These are phyloP conservation scores for Aphrophora alni DNA, from an alignment of 2,888 invertebrate genomes.

Conservation along the genomic window DNA sequence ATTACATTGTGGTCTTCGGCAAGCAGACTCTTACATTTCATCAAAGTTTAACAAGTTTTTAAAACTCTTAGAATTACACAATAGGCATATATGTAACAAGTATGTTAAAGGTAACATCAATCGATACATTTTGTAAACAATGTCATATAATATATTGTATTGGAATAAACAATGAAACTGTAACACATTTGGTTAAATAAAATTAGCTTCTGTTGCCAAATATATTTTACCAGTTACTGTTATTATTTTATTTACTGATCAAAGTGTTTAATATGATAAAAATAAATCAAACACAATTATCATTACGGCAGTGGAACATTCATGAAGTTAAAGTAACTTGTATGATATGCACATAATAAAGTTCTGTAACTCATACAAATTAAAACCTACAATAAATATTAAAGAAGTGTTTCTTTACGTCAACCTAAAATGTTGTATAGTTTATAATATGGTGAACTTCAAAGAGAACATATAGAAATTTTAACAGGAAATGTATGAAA, in stretches of 20 bases:
- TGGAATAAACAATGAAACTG: background rate
- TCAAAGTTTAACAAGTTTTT: constrained; percentile 9
- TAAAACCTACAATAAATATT: background rate
- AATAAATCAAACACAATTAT: background rate
- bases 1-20: background rate
- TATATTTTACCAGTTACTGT: background rate
- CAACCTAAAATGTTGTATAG: background rate
- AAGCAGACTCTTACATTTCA: background rate
- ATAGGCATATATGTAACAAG: background rate
- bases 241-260: background rate
- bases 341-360: background rate
- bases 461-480: background rate
- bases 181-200: background rate
- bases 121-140: background rate
- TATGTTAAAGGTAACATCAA: background rate
- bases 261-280: background rate
- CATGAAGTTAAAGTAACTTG: background rate
- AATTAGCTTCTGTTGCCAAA: background rate
- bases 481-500: background rate
- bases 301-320: background rate
- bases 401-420: background rate
- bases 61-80: constrained; percentile 6
- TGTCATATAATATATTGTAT: background rate
- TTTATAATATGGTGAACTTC: background rate
- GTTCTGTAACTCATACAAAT: background rate